phyloP scores from a whole-genome alignment of 2,113 vertebrate species.

The Syngnathoides biaculeatus region DNA sequence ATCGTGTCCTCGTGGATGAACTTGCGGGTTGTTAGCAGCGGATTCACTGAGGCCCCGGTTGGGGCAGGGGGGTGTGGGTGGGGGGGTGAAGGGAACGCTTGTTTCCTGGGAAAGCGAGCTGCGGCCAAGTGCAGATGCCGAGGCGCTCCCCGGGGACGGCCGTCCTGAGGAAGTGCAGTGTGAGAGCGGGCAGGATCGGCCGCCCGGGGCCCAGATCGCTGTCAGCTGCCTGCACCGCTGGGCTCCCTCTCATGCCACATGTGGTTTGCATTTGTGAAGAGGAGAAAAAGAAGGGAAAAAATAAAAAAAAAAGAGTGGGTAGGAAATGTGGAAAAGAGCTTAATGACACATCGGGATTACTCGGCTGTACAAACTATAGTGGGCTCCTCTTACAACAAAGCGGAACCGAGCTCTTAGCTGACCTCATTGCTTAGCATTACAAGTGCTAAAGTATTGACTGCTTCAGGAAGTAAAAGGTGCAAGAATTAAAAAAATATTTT shows the following conservation, averaged over 20 bases:
- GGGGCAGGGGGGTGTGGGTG: constrained; percentile 68
- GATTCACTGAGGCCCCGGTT: constrained; percentile 10
- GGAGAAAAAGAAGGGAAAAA: constrained; percentile 46
- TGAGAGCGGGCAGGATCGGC: constrained; percentile 54
- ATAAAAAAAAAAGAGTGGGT: constrained; percentile 5
- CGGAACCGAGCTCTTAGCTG: neutral
- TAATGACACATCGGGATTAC: constrained; percentile 72
- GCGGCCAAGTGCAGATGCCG: constrained; percentile 87
- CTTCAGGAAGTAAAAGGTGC: no score
- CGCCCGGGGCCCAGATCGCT: constrained; percentile 10
- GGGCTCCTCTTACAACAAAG: constrained; percentile 40
- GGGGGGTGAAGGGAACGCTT: constrained; percentile 71
- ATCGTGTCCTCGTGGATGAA: neutral
- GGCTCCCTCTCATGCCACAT: constrained; percentile 59
- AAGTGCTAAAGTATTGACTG: no score
- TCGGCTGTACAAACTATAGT: constrained; percentile 56
- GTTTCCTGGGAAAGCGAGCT: constrained; percentile 88
- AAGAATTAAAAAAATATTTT: no score
- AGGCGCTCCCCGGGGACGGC: constrained; percentile 74
- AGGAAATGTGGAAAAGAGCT: constrained; percentile 66
- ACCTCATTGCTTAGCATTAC: no score
- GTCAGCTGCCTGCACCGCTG: constrained; percentile 66
- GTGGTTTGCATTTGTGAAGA: constrained; percentile 74
- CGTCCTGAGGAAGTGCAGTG: constrained; percentile 74
- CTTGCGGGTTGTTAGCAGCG: constrained; percentile 14